Base-by-base conservation (phyloP, 30 jellyfish, hydroid and myxozoan genomes). In the Pseudorhiza aurosa region DNA sequence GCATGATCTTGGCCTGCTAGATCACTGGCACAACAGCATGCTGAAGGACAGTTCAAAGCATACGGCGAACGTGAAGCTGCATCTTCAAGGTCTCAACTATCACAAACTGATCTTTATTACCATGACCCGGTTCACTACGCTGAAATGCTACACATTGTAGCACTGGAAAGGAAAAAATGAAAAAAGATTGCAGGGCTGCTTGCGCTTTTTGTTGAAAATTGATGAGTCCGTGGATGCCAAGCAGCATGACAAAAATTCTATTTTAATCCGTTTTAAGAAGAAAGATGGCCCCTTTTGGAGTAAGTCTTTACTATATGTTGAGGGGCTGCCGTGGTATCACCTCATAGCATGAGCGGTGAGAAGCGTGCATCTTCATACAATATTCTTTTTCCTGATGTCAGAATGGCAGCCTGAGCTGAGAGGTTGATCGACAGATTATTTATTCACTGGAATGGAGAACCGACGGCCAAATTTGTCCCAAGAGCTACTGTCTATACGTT, bases 151-250 rank as follows among this genome's bases (percentile, higher is more conserved):
- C 68, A 47, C 45, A 77, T 58, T 77, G 65, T 77, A 8, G 89
- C 65, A 53, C 59, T 26, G 58, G 59, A 59, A 57, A 26, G 82
- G 71, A 45, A 51, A 45, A 79, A 36, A 53, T 22, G 39, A 39
- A 67, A 28, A 25, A 21, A 55, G 84, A 39, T 33, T 63, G 58
- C 45, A 79, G 70, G 45, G 51, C 25, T 79, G 75, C 75, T 21
- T 62, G 33, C 43, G n/a, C 58, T 77, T 26, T 77, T 77, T 72
- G 14, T 47, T 77, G 18, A 70, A 77, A 60, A 57, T 77, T 58
- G 89, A 77, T 77, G 89, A 72, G 27, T 53, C 83, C 33, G 72
- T 35, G 46, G 85, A 72, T 31, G 46, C 49, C 46, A 75, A 72
- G 40, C 85, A 46, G 46, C 39, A 53, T 44, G n/a, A 58, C 83